phyloP scores from a whole-genome alignment of 2,797 vertebrate species.

The Acanthurus leucopareius region DNA sequence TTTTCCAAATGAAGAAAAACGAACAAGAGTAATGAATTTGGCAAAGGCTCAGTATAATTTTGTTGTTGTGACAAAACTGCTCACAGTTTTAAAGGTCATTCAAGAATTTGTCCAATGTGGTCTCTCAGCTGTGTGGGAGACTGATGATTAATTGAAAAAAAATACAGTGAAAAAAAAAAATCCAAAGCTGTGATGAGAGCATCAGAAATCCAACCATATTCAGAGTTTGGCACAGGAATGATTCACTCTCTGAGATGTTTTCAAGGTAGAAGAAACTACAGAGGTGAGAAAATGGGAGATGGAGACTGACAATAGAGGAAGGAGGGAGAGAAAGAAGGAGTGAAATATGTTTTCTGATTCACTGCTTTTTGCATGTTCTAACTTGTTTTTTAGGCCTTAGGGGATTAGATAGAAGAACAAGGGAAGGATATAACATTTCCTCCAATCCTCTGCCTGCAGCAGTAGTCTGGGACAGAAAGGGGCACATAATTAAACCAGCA shows the following conservation, averaged over 20 bases:
- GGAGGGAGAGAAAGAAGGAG: not conserved
- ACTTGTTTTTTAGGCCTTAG: conserved; percentile 7
- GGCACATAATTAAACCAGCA: conserved; percentile 38
- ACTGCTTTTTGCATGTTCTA: not conserved
- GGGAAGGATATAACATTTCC: conserved; percentile 30
- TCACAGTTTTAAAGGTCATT: conserved; percentile 8
- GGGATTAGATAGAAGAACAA: conserved; percentile 25
- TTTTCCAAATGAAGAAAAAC: not conserved
- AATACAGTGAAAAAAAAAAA: too few relatives aligned
- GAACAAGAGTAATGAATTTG: conserved; percentile 4
- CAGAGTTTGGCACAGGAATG: not conserved
- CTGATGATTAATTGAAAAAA: conserved; percentile 1
- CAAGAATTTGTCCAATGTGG: not conserved
- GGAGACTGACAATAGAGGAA: not conserved
- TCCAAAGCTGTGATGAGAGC: not conserved
- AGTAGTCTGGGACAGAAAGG: conserved; percentile 31
- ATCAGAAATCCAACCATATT: not conserved
- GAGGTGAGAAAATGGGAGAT: not conserved
- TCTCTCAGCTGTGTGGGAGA: conserved; percentile 3
- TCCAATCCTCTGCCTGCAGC: conserved; percentile 31
- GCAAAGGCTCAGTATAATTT: not conserved
- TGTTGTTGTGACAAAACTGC: conserved; percentile 1
- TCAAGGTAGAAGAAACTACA: not conserved
- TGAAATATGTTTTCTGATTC: too few relatives aligned
- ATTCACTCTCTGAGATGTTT: not conserved